Evolutionary conservation across 2,888 invertebrate genomes (phyloP).

Genomic region (Venustoraphidia nigricollis): DNA sequence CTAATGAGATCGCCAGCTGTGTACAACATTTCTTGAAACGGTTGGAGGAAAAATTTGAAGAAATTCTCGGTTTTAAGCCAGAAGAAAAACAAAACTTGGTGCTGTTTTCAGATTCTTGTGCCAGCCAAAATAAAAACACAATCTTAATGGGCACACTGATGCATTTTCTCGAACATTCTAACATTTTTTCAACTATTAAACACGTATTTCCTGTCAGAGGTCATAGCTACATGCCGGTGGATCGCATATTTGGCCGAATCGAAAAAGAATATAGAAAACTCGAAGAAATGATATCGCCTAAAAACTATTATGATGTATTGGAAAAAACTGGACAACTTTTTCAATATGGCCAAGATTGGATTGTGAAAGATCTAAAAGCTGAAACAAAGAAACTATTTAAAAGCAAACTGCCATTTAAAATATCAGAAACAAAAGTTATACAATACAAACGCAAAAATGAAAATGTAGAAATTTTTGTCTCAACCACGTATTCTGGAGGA

Average conservation of each 20-base stretch:
- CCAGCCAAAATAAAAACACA: constrained; percentile 12
- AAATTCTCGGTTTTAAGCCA: background rate
- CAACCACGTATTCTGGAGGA: no score
- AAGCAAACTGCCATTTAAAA: constrained; percentile 3
- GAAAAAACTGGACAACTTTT: constrained; percentile 6
- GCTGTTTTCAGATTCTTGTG: constrained; percentile 11
- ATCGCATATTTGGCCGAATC: constrained; percentile 10
- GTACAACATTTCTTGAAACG: constrained; percentile 5
- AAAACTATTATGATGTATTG: constrained; percentile 9
- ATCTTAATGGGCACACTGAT: constrained; percentile 9
- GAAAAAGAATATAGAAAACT: constrained; percentile 10
- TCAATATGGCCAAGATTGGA: constrained; percentile 4
- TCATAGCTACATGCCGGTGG: constrained; percentile 11
- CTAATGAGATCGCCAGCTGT: constrained; percentile 9
- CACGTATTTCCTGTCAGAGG: background rate
- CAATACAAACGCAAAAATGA: no score
- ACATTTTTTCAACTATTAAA: background rate
- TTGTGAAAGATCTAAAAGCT: constrained; percentile 3
- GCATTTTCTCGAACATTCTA: constrained; percentile 6
- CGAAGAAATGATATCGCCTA: constrained; percentile 7
- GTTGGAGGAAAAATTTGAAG: background rate
- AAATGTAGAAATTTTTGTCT: no score
- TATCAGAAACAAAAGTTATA: constrained; percentile 2
- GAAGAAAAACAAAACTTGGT: constrained; percentile 3
- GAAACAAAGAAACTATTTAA: constrained; percentile 2